A percentile compares a stretch with the other conserved stretches of the same genome.
Conservation (phyloP, 2,797 vertebrate genomes). For the Cynopterus sphinx region DNA sequence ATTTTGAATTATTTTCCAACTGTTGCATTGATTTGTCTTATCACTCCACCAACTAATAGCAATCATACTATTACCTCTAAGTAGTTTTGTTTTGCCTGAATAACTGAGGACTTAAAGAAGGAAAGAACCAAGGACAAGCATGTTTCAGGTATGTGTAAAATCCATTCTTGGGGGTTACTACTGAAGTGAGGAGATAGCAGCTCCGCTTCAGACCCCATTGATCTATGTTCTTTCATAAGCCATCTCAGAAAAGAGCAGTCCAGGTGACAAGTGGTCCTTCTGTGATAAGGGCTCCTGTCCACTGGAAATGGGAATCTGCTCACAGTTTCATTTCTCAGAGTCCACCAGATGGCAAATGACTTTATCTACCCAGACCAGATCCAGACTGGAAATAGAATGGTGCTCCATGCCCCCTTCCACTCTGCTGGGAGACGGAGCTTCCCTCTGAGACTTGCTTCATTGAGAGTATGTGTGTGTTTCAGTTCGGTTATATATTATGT, state of each 20-base stretch:
- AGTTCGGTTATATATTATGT: neutral
- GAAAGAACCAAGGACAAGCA: constrained; percentile 12
- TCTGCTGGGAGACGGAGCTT: neutral
- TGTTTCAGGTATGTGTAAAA: neutral
- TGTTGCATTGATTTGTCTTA: constrained; percentile 10
- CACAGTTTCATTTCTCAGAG: constrained; percentile 55
- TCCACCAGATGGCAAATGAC: constrained; percentile 67
- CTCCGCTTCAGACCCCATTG: neutral
- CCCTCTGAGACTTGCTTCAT: neutral
- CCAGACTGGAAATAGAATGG: neutral
- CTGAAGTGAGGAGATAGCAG: constrained; percentile 1
- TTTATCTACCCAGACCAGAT: constrained; percentile 51
- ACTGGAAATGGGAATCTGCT: constrained; percentile 36
- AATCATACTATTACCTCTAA: neutral
- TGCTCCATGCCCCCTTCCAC: neutral
- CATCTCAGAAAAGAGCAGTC: constrained; percentile 57
- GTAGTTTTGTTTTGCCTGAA: neutral
- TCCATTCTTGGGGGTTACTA: neutral
- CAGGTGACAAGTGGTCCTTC: constrained; percentile 21
- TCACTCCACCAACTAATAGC: neutral
- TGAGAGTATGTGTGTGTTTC: neutral
- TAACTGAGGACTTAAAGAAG: neutral
- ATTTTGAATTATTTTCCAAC: constrained; percentile 31
- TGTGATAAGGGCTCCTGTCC: constrained; percentile 59
- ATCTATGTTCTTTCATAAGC: constrained; percentile 56